Base-by-base conservation (phyloP, 1,140 invertebrate genomes). In the Drosophila virilis region DNA sequence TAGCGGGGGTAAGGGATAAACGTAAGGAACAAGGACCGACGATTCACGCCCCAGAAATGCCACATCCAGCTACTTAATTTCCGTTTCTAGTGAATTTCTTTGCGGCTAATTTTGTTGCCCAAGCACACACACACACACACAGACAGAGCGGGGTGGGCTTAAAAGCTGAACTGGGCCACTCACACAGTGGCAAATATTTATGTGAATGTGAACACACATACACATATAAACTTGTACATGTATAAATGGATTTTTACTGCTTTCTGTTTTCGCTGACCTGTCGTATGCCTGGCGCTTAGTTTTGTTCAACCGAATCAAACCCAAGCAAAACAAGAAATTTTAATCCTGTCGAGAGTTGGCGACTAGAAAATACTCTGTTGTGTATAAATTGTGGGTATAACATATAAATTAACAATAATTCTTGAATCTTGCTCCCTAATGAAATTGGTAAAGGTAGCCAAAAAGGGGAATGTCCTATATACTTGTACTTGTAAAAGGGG, bases 1-100 rank as follows among this genome's bases (percentile, higher is more conserved):
- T 8, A 33, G n/a, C 57, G 32, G 33, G 43, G 28, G 46, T 2
- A 10, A 6, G 32, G 50, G 45, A 22, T 22, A 33, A 38, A 15
- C 15, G 50, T 12, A 37, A 46, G 50, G 48, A 52, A 61, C 46
- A 75, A 69, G 73, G 64, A 68, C 40, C 59, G 51, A 70, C 52
- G 58, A 59, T 60, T 40, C 67, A 72, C 50, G 65, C 55, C 77
- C 69, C 59, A 66, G 85, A 84, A 84, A 46, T 79, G 72, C 83
- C 76, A 77, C 79, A 79, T 86, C 69, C 84, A 74, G 83, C 66
- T 76, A 81, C 84, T 88, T 86, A 86, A 86, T 86, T 88, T 86
- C 82, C 83, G 83, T 77, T 88, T 88, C 83, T 77, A 86, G 80
- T 88, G 84, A 86, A 88, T 86, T 74, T 82, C 78, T 77, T 83